These are phyloP conservation scores for Nothocercus julius DNA, from an alignment of 2,113 vertebrate species.

Conservation along the genomic window DNA sequence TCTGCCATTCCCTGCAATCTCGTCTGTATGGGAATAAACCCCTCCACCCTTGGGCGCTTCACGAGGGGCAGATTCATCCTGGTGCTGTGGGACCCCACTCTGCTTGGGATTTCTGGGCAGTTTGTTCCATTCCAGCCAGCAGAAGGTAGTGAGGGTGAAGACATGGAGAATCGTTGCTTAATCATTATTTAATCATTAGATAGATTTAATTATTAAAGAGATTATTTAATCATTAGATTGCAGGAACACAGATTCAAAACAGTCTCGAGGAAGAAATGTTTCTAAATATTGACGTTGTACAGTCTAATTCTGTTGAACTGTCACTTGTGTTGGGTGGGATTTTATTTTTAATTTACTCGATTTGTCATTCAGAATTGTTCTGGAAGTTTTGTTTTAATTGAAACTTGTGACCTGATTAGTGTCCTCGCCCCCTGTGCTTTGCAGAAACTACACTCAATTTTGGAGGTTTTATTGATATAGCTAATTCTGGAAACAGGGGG, in stretches of 20 bases:
- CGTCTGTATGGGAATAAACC: neutral
- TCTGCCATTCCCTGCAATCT: neutral
- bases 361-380: neutral
- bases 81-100: rapidly evolving
- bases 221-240: neutral
- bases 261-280: neutral
- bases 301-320: neutral
- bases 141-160: neutral
- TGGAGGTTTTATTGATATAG: neutral
- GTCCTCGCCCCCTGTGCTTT: neutral
- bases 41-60: neutral
- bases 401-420: neutral
- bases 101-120: neutral
- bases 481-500: neutral
- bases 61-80: no score
- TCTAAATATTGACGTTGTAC: neutral
- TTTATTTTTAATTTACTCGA: neutral
- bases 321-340: neutral
- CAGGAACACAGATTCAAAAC: neutral
- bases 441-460: neutral
- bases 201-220: neutral
- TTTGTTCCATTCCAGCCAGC: neutral
- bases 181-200: neutral
- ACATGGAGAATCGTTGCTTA: neutral
- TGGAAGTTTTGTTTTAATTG: neutral